These are phyloP conservation scores for Coregonus sp. DNA, from an alignment of 2,797 vertebrate genomes.

Conservation along the genomic window DNA sequence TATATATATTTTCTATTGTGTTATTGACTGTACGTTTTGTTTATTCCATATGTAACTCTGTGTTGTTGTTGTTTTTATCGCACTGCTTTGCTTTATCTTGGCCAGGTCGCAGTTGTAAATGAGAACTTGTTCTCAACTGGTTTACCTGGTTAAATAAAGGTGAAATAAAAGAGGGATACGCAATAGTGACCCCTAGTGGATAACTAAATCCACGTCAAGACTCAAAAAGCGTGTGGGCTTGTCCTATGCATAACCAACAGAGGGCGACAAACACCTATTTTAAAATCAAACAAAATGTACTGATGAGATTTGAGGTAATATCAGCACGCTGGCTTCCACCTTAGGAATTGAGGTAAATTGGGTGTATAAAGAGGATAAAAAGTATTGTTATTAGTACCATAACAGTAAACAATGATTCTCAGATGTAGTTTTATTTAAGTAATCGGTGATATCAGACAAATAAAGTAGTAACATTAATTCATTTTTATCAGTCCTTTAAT, in stretches of 20 bases:
- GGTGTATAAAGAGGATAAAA: neutral
- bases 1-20: too few relatives aligned
- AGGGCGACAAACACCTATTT: slow-evolving; percentile 64
- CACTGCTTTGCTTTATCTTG: too few relatives aligned
- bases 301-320: slow-evolving; percentile 1
- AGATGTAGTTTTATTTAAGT: too few relatives aligned
- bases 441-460: neutral
- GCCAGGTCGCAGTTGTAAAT: too few relatives aligned
- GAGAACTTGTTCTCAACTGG: too few relatives aligned
- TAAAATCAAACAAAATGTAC: neutral
- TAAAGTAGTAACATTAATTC: neutral
- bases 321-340: neutral
- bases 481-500: slow-evolving; percentile 8
- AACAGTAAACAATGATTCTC: neutral
- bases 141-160: too few relatives aligned
- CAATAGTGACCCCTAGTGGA: neutral
- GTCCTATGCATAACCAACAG: slow-evolving; percentile 59
- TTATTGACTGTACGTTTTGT: too few relatives aligned
- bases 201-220: neutral
- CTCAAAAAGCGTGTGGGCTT: neutral
- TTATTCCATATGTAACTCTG: too few relatives aligned
- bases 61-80: too few relatives aligned
- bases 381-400: neutral
- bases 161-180: too few relatives aligned
- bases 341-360: neutral